These are phyloP conservation scores for Tribolium freemani DNA, from an alignment of 2,888 invertebrate species.

Conservation along the genomic window DNA sequence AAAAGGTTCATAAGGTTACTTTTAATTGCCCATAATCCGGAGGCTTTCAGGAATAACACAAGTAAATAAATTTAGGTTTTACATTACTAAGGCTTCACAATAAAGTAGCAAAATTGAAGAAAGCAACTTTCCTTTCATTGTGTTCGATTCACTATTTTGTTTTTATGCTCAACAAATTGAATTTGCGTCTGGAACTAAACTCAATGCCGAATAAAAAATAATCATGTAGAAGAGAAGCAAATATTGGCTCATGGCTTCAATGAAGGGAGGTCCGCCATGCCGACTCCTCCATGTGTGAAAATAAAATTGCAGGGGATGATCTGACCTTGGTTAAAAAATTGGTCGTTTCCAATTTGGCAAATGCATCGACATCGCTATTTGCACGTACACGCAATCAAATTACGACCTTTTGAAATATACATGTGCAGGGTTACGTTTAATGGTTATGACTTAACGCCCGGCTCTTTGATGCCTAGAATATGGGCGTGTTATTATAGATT, in stretches of 20 bases:
- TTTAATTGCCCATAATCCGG: no score
- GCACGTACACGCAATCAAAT: constrained; percentile 53
- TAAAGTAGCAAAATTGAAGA: neutral
- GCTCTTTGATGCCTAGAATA: constrained; percentile 43
- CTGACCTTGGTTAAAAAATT: constrained; percentile 40
- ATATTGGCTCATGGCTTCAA: neutral
- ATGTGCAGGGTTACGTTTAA: constrained; percentile 47
- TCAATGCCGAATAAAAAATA: constrained; percentile 6
- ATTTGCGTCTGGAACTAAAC: neutral
- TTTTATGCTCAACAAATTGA: neutral
- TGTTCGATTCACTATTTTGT: neutral
- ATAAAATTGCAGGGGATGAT: neutral
- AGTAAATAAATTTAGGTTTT: no score
- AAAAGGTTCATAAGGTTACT: no score
- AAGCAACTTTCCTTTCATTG: neutral
- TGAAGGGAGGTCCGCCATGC: neutral
- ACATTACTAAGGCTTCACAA: neutral
- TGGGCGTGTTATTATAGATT: constrained; percentile 32
- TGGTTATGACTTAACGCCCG: constrained; percentile 47
- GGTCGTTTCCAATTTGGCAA: constrained; percentile 50
- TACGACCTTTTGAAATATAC: constrained; percentile 53
- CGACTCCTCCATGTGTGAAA: neutral
- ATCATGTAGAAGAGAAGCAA: neutral
- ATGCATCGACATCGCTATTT: constrained; percentile 48
- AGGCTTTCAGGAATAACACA: no score